Base-by-base conservation (phyloP, 1,140 invertebrate species). In the Ostrea denselamellosa region DNA sequence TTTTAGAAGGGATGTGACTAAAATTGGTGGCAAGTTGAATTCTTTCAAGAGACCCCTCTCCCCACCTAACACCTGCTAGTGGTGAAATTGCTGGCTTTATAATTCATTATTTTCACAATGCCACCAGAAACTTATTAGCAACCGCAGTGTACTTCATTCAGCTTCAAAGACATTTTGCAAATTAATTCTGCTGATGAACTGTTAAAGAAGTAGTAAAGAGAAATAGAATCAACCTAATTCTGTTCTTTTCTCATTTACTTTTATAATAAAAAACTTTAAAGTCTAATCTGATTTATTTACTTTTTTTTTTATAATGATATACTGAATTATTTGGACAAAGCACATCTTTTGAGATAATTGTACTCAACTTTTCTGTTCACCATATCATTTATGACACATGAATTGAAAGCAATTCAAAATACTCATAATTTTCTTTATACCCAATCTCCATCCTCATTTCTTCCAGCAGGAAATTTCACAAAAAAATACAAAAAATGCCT, bases 91-190 rank as follows among this genome's bases (percentile, higher is more conserved):
- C 68, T 28, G 68, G 68, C 68, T 77, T 77, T 77, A 77, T 77
- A 77, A 77, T 77, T 77, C 68, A 77, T 77, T 77, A 77, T 77
- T 77, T 77, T 77, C 68, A 77, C 68, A 77, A 77, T 77, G 68
- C 68, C 68, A 77, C 68, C 68, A 77, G 68, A 77, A 77, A 77
- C 10, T 77, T 22, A 77, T 77, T 77, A 77, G 68, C 68, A 28
- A 25, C 25, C 28, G 12, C 25, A 4, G 68, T 34, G 68, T 77
- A 28, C 12, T 25, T 77, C 25, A 77, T 22, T 34, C 68, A 77
- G 68, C 68, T 28, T 77, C 68, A 77, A 77, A 77, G 68, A 77
- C 68, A 77, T 12, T 28, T 22, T 28, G 22, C 68, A 77, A 77
- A 77, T 77, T 77, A 77, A 77, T 77, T 77, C 68, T 77, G 68